phyloP scores from a whole-genome alignment of 2,797 vertebrate genomes.

The Taeniopygia guttata region DNA sequence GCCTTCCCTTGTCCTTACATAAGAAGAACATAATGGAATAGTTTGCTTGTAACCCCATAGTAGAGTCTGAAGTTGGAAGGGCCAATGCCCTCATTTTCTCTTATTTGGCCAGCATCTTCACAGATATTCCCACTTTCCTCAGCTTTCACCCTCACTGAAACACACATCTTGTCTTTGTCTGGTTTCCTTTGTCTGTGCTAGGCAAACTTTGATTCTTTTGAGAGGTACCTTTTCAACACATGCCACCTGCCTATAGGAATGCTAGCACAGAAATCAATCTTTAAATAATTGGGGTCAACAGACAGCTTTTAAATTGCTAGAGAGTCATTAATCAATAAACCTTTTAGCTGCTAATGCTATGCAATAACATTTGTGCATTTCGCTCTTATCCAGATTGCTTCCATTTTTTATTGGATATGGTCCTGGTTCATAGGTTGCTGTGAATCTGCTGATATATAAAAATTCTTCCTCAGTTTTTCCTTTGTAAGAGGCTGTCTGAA shows the following conservation, averaged over 20 bases:
- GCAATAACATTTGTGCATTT: not conserved
- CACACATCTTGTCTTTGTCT: not conserved
- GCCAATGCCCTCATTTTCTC: not conserved
- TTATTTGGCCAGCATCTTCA: not conserved
- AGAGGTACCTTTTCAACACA: not conserved
- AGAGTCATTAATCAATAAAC: not conserved
- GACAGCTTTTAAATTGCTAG: not conserved
- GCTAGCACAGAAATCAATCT: not conserved
- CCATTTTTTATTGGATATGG: not conserved
- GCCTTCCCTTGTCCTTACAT: not conserved
- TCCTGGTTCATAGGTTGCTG: not conserved
- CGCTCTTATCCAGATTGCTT: not conserved
- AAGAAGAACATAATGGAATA: not conserved
- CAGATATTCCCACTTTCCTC: not conserved
- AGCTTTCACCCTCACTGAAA: not conserved
- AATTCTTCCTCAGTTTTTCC: not conserved
- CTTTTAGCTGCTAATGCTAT: not conserved
- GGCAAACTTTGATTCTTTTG: not conserved
- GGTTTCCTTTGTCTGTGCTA: not conserved
- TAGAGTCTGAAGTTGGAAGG: not conserved
- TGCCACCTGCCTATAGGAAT: not conserved
- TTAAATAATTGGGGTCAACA: not conserved
- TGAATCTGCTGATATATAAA: not conserved
- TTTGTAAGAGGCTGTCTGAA: too few species aligned
- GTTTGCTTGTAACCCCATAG: not conserved